Base-by-base conservation (phyloP, 2,888 invertebrate species). In the Caenorhabditis drosophilae region DNA sequence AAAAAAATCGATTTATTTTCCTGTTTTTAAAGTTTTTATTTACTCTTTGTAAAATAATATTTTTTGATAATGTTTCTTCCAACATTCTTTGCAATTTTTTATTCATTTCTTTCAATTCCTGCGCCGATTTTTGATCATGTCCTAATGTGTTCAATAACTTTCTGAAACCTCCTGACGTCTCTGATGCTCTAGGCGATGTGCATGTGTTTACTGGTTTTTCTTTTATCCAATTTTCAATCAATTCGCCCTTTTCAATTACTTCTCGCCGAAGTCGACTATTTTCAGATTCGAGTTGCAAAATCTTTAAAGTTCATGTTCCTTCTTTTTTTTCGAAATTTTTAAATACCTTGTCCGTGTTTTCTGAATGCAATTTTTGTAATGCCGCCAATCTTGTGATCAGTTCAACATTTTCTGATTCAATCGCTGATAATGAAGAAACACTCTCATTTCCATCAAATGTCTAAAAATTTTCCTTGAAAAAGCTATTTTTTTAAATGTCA, bases 361-460 rank as follows among this genome's bases (percentile, higher is more conserved):
- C 83, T 84, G 85, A 86, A 45, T 86, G 86, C 51, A 85, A 84
- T 66, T 86, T 84, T 73, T 87, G 87, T 6, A 86, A 60, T 6
- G 76, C 75, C 1, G 85, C 82, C 12, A 87, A 55, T 54, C 85
- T 81, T 31, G 75, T 78, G 34, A 87, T 72, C 34, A 87, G 74
- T 31, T 85, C 85, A 20, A 78, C 80, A 58, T 86, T 84, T 64
- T 87, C 87, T 27, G 84, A 82, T 50, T 85, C 85, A 23, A 84
- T 70, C 4, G 80, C 76, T 16, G 70, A 74, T 12, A 79, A 55
- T 1, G 78, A 78, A 15, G 77, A 74, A 7, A 74, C 67, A 42
- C 74, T 75, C 34, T 75, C 73, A 27, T 71, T 69, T 1, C 71
- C 75, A 46, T 75, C 75, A 38, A 55, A 71, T 3, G 64, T 70